These are phyloP conservation scores for Alfaro cultratus DNA, from an alignment of 2,797 vertebrate species.

Conservation along the genomic window DNA sequence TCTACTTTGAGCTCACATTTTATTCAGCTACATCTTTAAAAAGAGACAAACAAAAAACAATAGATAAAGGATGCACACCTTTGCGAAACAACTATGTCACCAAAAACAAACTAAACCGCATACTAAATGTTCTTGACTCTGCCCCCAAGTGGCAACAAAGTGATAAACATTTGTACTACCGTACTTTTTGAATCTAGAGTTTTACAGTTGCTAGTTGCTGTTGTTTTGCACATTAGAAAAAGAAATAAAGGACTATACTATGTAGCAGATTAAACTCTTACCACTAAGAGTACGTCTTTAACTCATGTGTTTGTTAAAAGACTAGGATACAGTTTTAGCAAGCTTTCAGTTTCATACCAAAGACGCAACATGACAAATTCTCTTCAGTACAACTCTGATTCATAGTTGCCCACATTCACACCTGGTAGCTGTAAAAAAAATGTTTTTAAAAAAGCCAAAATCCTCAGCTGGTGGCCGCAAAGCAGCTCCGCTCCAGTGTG, in stretches of 20 bases:
- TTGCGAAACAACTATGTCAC: background rate
- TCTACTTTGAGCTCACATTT: conserved; percentile 27
- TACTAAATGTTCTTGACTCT: background rate
- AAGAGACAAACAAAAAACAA: background rate
- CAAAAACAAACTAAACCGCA: background rate
- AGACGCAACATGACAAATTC: conserved; percentile 19
- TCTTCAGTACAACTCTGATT: conserved; percentile 44
- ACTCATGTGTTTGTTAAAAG: background rate
- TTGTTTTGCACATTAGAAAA: background rate
- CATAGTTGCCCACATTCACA: conserved; percentile 66
- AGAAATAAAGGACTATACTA: background rate
- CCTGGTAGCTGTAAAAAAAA: conserved; percentile 58
- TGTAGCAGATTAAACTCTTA: background rate
- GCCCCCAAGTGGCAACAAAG: background rate
- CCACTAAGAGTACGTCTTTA: background rate
- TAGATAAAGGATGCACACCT: background rate
- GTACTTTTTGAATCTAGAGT: too few relatives aligned
- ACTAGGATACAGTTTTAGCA: background rate
- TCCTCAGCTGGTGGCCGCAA: conserved; percentile 51
- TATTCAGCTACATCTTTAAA: too few relatives aligned
- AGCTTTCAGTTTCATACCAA: conserved; percentile 19
- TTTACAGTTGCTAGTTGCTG: background rate
- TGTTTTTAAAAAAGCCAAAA: conserved; percentile 55
- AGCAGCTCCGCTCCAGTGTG: conserved; percentile 28
- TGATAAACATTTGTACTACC: background rate